A percentile compares a stretch with the other conserved stretches of the same genome.
These are phyloP conservation scores for Leucopsar rothschildi DNA, from an alignment of 2,113 vertebrate genomes.

Conservation along the genomic window DNA sequence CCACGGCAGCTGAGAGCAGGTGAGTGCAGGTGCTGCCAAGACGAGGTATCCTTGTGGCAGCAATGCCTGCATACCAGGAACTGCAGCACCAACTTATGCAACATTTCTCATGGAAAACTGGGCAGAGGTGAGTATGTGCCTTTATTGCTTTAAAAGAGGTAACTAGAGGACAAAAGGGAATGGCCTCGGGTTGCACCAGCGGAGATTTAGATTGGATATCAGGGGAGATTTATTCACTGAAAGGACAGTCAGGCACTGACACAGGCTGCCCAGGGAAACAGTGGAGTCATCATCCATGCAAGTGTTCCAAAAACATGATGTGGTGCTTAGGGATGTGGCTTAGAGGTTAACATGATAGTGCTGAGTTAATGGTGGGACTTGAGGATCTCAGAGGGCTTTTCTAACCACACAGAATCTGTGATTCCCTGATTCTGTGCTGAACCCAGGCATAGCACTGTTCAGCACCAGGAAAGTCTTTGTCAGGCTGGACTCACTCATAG, in stretches of 20 bases:
- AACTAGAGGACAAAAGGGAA: neutral
- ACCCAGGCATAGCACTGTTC: neutral
- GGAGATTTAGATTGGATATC: neutral
- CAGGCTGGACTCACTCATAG: neutral
- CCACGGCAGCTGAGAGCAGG: neutral
- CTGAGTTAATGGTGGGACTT: neutral
- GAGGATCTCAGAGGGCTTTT: neutral
- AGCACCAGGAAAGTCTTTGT: neutral
- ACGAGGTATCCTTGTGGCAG: neutral
- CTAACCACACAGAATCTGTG: neutral
- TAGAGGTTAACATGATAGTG: neutral
- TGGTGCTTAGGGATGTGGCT: neutral
- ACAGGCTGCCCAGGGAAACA: neutral
- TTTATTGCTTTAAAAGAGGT: neutral
- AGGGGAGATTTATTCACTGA: neutral
- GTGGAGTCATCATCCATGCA: neutral
- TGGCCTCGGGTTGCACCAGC: neutral
- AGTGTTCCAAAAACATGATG: neutral
- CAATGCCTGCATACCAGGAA: neutral
- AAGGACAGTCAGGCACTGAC: neutral
- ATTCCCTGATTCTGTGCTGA: neutral
- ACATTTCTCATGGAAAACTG: neutral
- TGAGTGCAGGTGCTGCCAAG: neutral
- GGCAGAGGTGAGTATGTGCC: neutral
- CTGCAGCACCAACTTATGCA: neutral